phyloP scores from a whole-genome alignment of 2,113 vertebrate genomes.

The Phylloscopus trochilus region DNA sequence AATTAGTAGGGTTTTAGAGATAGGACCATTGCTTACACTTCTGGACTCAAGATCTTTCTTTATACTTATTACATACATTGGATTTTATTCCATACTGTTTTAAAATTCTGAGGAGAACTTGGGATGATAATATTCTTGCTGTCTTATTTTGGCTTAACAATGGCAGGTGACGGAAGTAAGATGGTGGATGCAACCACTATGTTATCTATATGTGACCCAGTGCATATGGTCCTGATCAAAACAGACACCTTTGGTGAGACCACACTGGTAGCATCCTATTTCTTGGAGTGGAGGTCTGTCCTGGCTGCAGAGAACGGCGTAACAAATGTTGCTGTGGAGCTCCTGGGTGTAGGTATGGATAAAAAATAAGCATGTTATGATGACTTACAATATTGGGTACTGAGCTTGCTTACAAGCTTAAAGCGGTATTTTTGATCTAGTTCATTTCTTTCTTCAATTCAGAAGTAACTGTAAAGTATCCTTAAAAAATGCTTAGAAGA shows the following conservation, averaged over 20 bases:
- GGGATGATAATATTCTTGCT: not conserved
- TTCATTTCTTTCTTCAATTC: not conserved
- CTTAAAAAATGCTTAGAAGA: not conserved
- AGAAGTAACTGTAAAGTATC: not conserved
- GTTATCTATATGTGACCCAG: constrained; percentile 92
- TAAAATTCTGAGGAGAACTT: not conserved
- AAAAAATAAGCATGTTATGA: not conserved
- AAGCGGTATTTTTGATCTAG: not conserved
- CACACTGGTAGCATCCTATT: constrained; percentile 88
- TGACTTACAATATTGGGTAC: not conserved
- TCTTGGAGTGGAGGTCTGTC: constrained; percentile 92
- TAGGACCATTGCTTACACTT: not conserved
- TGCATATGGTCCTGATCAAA: constrained; percentile 93
- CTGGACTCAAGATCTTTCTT: not conserved
- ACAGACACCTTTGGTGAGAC: constrained; percentile 89
- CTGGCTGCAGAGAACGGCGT: constrained; percentile 82
- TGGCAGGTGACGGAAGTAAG: constrained; percentile 85
- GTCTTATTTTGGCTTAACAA: constrained; percentile 17
- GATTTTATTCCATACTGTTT: not conserved
- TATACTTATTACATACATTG: not conserved
- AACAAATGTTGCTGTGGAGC: constrained; percentile 84
- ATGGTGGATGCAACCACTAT: constrained; percentile 90
- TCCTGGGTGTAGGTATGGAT: constrained; percentile 92
- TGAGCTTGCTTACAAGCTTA: not conserved
- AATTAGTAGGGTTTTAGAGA: not conserved